Conservation (phyloP, 2,797 vertebrate species). For the Gallinago solitaria region DNA sequence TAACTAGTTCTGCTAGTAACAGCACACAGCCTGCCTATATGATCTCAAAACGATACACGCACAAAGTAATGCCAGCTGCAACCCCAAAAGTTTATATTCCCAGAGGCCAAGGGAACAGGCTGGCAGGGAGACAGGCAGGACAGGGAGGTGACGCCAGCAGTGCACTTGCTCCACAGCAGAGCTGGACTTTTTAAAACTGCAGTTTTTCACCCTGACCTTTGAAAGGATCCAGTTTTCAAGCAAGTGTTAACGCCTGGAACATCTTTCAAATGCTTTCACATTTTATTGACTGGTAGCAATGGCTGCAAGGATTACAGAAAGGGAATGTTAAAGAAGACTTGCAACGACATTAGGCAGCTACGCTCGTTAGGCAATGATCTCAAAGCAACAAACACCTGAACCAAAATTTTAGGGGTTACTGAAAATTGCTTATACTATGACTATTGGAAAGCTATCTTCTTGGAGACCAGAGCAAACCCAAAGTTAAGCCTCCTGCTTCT, state of each 20-base stretch:
- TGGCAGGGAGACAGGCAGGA: neutral
- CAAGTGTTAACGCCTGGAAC: rapidly evolving
- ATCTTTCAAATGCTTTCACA: neutral
- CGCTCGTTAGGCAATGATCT: neutral
- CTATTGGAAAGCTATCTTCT: neutral
- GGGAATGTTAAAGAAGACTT: neutral
- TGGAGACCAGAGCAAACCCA: neutral
- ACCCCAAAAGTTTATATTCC: neutral
- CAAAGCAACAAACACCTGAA: neutral
- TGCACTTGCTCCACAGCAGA: neutral
- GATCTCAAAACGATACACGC: rapidly evolving
- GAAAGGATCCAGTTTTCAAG: neutral
- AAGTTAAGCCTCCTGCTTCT: neutral
- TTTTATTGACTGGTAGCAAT: neutral
- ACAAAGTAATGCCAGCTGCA: neutral
- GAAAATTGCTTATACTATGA: neutral
- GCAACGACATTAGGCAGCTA: neutral
- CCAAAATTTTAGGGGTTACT: neutral
- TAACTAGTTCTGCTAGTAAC: neutral
- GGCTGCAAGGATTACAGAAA: neutral
- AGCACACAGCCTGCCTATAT: neutral
- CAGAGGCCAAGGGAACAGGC: neutral
- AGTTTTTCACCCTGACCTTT: neutral
- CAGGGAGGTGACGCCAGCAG: neutral
- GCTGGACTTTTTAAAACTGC: neutral